These are phyloP conservation scores for Macropodus opercularis DNA, from an alignment of 2,797 vertebrate genomes.

Conservation along the genomic window DNA sequence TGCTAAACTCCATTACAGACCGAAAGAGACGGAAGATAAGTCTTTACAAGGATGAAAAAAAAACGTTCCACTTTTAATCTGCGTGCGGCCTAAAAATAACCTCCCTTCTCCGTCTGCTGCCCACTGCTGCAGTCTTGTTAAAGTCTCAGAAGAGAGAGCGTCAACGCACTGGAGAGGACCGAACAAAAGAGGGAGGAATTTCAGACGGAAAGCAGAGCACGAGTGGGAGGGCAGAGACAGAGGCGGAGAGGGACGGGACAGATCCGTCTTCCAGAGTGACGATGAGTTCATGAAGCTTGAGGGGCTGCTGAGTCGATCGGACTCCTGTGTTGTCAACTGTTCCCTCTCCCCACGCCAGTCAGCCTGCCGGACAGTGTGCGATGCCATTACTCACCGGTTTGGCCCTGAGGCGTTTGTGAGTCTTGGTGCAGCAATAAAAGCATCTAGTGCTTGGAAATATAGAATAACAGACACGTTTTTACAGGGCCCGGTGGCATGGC, in stretches of 20 bases:
- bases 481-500: slow-evolving; percentile 65
- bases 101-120: slow-evolving; percentile 67
- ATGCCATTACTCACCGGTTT: slow-evolving; percentile 68
- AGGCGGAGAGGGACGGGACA: slow-evolving; percentile 50
- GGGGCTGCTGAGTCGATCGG: slow-evolving; percentile 44
- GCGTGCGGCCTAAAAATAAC: slow-evolving; percentile 80
- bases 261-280: slow-evolving; percentile 46
- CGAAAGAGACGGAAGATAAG: slow-evolving; percentile 56
- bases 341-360: slow-evolving; percentile 45
- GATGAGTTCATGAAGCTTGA: slow-evolving; percentile 50
- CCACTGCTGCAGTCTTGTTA: slow-evolving; percentile 80
- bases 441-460: slow-evolving; percentile 76
- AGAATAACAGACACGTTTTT: slow-evolving; percentile 79
- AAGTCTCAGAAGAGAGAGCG: slow-evolving; percentile 65
- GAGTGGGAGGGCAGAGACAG: slow-evolving; percentile 53
- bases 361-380: slow-evolving; percentile 27
- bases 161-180: slow-evolving; percentile 48
- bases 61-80: slow-evolving; percentile 79
- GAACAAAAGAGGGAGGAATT: slow-evolving; percentile 62
- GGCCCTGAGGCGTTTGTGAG: slow-evolving; percentile 71
- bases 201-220: slow-evolving; percentile 54
- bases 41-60: slow-evolving; percentile 78
- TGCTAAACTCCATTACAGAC: slow-evolving; percentile 73
- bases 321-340: slow-evolving; percentile 60
- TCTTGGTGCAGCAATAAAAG: slow-evolving; percentile 76